phyloP scores from a whole-genome alignment of 2,888 invertebrate species.

The Caenorhabditis zanzibari region DNA sequence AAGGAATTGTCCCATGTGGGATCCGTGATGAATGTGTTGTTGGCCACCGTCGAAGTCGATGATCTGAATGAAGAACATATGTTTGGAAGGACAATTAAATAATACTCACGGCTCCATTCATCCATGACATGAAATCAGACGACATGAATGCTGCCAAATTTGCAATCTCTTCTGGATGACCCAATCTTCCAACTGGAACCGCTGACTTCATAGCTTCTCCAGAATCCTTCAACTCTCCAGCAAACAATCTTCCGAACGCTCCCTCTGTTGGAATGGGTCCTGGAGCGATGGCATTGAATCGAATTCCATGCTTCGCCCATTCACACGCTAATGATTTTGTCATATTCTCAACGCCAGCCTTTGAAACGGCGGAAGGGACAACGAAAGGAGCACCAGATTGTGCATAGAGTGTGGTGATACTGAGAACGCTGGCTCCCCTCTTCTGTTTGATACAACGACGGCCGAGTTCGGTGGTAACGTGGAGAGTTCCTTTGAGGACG shows the following conservation, averaged over 20 bases:
- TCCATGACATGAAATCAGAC: slow-evolving; percentile 86
- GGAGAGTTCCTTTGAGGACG: slow-evolving; percentile 84
- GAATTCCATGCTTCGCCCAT: slow-evolving; percentile 86
- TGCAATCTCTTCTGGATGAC: slow-evolving; percentile 85
- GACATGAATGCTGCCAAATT: slow-evolving; percentile 86
- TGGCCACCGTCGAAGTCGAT: slow-evolving; percentile 78
- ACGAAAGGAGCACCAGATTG: slow-evolving; percentile 86
- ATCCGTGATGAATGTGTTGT: slow-evolving; percentile 74
- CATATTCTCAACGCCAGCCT: slow-evolving; percentile 86
- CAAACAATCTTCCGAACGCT: slow-evolving; percentile 57
- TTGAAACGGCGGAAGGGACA: slow-evolving; percentile 85
- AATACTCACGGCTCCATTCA: slow-evolving; percentile 85
- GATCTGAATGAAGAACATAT: slow-evolving; percentile 6
- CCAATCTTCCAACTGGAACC: slow-evolving; percentile 80
- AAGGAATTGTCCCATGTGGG: slow-evolving; percentile 70
- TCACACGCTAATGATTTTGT: slow-evolving; percentile 85
- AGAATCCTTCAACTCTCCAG: slow-evolving; percentile 52
- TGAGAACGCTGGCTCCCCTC: slow-evolving; percentile 59
- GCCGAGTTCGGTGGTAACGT: slow-evolving; percentile 85
- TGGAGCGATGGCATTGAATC: slow-evolving; percentile 86
- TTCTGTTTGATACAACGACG: slow-evolving; percentile 85
- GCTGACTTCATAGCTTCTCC: slow-evolving; percentile 38
- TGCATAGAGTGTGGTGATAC: slow-evolving; percentile 60
- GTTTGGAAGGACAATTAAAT: not conserved
- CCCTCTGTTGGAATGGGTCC: slow-evolving; percentile 86